Percentiles rank a stretch among this genome's conserved stretches.
These are phyloP conservation scores for Dermatemys mawii DNA, from an alignment of 2,113 vertebrate species.

Conservation along the genomic window DNA sequence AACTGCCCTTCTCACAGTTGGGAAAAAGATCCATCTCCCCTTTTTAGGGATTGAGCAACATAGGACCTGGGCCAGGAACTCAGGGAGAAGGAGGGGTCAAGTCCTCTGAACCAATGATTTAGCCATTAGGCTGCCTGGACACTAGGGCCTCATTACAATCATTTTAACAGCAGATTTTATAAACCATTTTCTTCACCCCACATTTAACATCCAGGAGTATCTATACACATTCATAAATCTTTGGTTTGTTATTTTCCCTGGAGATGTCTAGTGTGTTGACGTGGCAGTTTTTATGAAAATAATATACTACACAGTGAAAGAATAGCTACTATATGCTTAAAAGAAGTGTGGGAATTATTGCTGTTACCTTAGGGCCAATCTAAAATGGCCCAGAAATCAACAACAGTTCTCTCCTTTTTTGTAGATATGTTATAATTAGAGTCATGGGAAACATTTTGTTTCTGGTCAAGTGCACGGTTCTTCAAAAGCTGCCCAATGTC, in stretches of 20 bases:
- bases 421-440: not conserved
- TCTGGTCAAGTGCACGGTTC: not conserved
- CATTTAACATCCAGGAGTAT: not conserved
- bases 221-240: not conserved
- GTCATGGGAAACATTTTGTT: not conserved
- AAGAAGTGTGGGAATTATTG: not conserved
- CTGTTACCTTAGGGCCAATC: not conserved
- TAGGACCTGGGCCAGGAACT: too few relatives aligned
- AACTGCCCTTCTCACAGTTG: too few relatives aligned
- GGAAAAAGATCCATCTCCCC: too few relatives aligned
- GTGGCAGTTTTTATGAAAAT: not conserved
- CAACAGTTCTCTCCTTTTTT: not conserved
- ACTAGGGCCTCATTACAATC: too few relatives aligned
- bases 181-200: not conserved
- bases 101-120: too few relatives aligned
- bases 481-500: not conserved
- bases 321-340: not conserved
- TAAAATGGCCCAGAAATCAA: not conserved
- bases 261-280: not conserved
- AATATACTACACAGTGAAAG: not conserved
- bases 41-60: too few relatives aligned
- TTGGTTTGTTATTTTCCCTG: not conserved
- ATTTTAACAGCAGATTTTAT: not conserved
- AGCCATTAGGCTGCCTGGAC: too few relatives aligned
- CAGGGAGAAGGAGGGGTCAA: too few relatives aligned